A percentile compares a stretch with the other conserved stretches of the same genome.
Evolutionary conservation across 2,797 vertebrate genomes (phyloP).

Genomic region (Heliangelus exortis): DNA sequence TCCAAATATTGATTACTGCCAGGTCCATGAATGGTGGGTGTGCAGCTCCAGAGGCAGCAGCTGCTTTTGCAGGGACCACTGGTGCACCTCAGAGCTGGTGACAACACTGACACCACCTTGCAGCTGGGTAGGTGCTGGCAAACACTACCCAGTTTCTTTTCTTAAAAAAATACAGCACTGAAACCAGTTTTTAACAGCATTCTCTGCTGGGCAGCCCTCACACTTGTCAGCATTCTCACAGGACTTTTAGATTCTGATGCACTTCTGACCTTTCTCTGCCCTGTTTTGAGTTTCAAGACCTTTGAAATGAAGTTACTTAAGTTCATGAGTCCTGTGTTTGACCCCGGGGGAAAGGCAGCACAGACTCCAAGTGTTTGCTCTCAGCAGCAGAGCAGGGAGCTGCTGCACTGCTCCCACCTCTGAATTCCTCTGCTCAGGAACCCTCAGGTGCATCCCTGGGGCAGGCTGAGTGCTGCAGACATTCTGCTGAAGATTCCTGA

Average conservation of each 20-base stretch:
- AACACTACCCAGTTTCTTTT: no score
- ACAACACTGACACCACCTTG: fast-evolving
- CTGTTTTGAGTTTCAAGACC: background rate
- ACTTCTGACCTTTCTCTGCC: background rate
- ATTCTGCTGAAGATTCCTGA: background rate
- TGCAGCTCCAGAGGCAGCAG: fast-evolving
- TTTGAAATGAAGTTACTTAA: background rate
- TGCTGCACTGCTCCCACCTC: fast-evolving
- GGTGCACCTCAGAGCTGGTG: fast-evolving
- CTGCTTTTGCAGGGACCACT: background rate
- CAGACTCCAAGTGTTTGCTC: background rate
- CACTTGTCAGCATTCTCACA: background rate
- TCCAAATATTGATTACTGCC: background rate
- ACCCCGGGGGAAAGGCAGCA: background rate
- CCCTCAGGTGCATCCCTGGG: fast-evolving
- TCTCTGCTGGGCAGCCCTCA: fast-evolving
- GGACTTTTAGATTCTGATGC: background rate
- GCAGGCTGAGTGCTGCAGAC: background rate
- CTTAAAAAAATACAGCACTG: background rate
- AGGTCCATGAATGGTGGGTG: fast-evolving
- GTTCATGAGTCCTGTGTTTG: background rate
- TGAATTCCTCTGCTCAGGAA: background rate
- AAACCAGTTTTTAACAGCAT: background rate
- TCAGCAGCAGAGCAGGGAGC: background rate
- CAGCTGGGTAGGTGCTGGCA: background rate